Percentiles rank a stretch among this genome's conserved stretches.
Evolutionary conservation across 2,113 vertebrate genomes (phyloP).

Genomic region (Loxodonta africana): DNA sequence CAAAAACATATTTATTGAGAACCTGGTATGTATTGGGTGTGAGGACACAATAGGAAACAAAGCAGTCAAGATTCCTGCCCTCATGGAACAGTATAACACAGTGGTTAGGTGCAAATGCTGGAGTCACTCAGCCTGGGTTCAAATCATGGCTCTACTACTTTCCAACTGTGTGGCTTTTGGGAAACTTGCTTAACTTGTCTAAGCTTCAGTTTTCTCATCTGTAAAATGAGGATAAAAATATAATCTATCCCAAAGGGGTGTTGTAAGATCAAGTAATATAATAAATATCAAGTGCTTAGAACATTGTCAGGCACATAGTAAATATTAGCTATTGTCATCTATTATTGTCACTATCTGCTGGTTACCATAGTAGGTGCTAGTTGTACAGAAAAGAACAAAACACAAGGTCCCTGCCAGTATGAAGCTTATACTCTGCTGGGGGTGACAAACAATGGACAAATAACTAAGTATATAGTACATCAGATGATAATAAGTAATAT

Average conservation of each 20-base stretch:
- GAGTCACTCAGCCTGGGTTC: not conserved
- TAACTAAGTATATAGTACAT: not conserved
- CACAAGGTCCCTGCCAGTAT: too few relatives aligned
- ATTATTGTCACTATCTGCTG: not conserved
- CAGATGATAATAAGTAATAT: not conserved
- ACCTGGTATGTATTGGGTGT: not conserved
- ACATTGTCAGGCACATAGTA: not conserved
- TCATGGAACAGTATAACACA: not conserved
- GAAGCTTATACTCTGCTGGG: not conserved
- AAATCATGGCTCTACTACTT: not conserved
- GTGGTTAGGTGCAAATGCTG: not conserved
- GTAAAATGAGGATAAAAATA: constrained; percentile 19
- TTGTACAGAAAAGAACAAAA: not conserved
- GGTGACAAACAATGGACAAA: not conserved
- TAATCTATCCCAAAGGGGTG: not conserved
- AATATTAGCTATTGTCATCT: not conserved
- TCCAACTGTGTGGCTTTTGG: not conserved
- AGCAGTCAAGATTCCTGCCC: not conserved
- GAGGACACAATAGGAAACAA: not conserved
- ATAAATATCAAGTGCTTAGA: not conserved
- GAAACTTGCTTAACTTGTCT: not conserved
- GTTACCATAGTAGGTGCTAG: not conserved
- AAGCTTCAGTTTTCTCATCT: constrained; percentile 40
- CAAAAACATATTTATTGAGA: not conserved
- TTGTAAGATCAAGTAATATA: not conserved